These are phyloP conservation scores for Caenorhabditis angaria DNA, from an alignment of 2,888 invertebrate species.

Conservation along the genomic window DNA sequence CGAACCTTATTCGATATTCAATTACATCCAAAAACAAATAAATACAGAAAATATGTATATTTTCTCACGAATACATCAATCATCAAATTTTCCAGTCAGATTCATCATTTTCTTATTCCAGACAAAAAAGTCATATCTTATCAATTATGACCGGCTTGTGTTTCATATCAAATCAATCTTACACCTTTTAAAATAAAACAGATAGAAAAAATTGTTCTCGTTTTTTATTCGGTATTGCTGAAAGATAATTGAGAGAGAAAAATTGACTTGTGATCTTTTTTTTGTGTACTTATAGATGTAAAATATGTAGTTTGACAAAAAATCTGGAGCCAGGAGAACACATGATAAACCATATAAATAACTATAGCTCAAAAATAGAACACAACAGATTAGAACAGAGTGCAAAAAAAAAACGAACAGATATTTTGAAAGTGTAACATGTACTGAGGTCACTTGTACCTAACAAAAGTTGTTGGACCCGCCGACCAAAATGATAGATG, in stretches of 20 bases:
- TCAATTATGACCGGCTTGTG: background rate
- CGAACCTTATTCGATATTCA: background rate
- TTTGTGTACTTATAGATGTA: no score
- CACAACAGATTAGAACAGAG: no score
- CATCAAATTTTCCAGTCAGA: background rate
- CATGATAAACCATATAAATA: no score
- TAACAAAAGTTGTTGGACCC: background rate
- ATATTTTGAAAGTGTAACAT: background rate
- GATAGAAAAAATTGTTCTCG: no score
- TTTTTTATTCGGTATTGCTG: background rate
- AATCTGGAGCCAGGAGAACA: no score
- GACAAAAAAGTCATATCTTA: background rate
- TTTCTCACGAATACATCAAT: background rate
- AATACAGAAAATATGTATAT: background rate
- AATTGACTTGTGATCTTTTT: background rate
- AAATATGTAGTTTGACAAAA: no score
- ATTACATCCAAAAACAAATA: constrained; percentile 4
- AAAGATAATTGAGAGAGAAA: background rate
- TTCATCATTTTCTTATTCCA: background rate
- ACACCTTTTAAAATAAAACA: background rate
- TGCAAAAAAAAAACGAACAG: background rate
- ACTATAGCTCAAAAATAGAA: no score
- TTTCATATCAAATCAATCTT: background rate
- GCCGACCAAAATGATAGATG: background rate
- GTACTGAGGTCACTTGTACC: background rate